Percentiles rank a stretch among this genome's conserved stretches.
phyloP scores from a whole-genome alignment of 2,113 vertebrate species.

The Buteo buteo region DNA sequence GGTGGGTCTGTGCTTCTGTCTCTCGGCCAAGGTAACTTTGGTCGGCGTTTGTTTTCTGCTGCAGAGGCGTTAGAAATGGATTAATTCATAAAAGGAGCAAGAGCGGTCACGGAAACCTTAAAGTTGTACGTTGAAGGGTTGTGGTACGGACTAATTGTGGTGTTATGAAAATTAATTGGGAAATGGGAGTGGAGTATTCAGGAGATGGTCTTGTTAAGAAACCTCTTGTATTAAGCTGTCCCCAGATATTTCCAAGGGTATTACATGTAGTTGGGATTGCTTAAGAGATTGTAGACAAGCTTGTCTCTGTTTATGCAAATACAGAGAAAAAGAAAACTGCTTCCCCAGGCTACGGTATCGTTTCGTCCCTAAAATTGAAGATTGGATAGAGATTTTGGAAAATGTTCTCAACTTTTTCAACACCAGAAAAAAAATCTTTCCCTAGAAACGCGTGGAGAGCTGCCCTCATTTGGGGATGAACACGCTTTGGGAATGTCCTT shows the following conservation, averaged over 20 bases:
- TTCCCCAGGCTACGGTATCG: not conserved
- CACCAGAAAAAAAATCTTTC: not conserved
- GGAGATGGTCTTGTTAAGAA: not conserved
- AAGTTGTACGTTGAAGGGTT: not conserved
- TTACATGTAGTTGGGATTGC: not conserved
- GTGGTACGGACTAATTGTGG: not conserved
- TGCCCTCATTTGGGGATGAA: not conserved
- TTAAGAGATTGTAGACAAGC: not conserved
- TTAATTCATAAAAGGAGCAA: not conserved
- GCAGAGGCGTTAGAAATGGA: not conserved
- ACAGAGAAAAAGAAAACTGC: not conserved
- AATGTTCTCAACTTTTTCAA: not conserved
- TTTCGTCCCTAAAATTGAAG: not conserved
- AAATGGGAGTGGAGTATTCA: not conserved
- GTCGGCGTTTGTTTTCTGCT: not conserved
- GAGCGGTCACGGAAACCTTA: not conserved
- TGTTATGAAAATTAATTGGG: not conserved
- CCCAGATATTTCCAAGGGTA: not conserved
- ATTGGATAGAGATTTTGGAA: not conserved
- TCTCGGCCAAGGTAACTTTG: fast-evolving
- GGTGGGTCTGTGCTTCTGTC: too few species aligned
- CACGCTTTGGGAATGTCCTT: not conserved
- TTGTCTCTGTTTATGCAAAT: not conserved
- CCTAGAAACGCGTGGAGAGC: fast-evolving
- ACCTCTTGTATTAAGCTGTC: not conserved